phyloP scores from a whole-genome alignment of 1,140 invertebrate species.

The Metopolophium dirhodum region DNA sequence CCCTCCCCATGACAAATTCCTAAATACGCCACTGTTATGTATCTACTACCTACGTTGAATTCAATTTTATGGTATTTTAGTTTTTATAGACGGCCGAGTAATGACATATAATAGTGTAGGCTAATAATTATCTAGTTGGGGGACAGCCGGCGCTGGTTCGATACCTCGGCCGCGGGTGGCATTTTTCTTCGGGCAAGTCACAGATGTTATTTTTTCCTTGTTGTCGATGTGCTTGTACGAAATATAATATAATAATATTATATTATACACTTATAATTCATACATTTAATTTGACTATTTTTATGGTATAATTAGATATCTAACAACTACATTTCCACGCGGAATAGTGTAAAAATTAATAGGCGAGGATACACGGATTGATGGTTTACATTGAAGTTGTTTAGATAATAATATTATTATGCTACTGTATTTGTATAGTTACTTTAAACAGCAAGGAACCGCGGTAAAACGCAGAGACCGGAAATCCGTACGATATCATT shows the following conservation, averaged over 20 bases:
- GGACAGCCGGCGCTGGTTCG: too few relatives aligned
- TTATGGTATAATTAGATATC: too few relatives aligned
- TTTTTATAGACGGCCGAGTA: not conserved
- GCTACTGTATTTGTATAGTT: not conserved
- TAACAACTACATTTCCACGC: too few relatives aligned
- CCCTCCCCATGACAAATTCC: too few relatives aligned
- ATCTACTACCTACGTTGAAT: not conserved
- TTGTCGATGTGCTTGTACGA: not conserved
- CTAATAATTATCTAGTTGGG: not conserved
- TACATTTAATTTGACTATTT: not conserved
- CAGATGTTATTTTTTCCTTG: not conserved
- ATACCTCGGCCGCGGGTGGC: too few relatives aligned
- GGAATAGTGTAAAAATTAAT: too few relatives aligned
- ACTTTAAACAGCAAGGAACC: not conserved
- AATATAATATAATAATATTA: not conserved
- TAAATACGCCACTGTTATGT: too few relatives aligned
- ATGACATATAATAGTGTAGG: not conserved
- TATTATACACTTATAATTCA: not conserved
- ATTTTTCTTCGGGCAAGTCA: too few relatives aligned
- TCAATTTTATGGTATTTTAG: not conserved
- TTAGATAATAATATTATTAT: too few relatives aligned
- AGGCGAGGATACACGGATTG: too few relatives aligned
- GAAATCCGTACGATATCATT: conserved; percentile 55
- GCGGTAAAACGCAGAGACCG: not conserved
- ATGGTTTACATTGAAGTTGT: too few relatives aligned